A percentile compares a stretch with the other conserved stretches of the same genome.
Evolutionary conservation across 2,888 invertebrate genomes (phyloP).

Genomic region (Parasteatoda lunata): DNA sequence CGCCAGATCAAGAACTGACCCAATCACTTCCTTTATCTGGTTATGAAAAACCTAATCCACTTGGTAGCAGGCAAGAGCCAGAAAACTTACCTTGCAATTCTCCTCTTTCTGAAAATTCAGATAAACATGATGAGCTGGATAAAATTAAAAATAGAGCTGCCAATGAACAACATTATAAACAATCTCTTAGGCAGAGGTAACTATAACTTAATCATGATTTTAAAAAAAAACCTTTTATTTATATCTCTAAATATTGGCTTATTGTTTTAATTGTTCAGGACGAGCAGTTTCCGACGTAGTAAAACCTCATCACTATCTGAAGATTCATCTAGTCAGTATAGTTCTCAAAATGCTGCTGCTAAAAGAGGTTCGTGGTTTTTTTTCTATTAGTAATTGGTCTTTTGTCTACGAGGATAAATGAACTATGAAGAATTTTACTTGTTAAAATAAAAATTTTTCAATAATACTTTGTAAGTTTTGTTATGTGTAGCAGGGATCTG

Average conservation of each 20-base stretch:
- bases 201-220: background rate
- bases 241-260: background rate
- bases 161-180: conserved; percentile 32
- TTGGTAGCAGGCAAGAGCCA: conserved; percentile 1
- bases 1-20: background rate
- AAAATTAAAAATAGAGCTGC: conserved; percentile 41
- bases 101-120: conserved; percentile 29
- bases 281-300: conserved; percentile 49
- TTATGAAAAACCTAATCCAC: background rate
- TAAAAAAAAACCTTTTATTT: background rate
- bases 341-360: conserved; percentile 27
- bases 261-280: conserved; percentile 8
- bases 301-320: conserved; percentile 56
- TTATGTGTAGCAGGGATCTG: background rate
- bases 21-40: background rate
- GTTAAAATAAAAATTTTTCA: background rate
- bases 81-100: conserved; percentile 6
- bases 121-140: conserved; percentile 45
- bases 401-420: no score
- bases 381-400: no score
- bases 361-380: conserved; percentile 29
- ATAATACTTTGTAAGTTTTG: background rate
- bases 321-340: conserved; percentile 49
- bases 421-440: background rate
- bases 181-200: conserved; percentile 51